Percentiles rank a stretch among this genome's conserved stretches.
Conservation (phyloP, 2,888 invertebrate species). For the Troides helena region DNA sequence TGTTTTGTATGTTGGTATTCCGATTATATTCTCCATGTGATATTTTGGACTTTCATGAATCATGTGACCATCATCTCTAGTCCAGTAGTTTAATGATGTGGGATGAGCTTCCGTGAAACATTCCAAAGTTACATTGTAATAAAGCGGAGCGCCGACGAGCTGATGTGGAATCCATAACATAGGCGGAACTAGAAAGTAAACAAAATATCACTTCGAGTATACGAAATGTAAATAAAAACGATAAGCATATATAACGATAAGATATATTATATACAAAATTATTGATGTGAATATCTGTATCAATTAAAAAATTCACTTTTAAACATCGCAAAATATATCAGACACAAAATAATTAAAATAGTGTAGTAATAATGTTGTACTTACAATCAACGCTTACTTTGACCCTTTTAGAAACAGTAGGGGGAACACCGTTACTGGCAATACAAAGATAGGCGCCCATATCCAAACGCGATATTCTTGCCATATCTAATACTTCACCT, state of each 20-base stretch:
- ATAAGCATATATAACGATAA: neutral
- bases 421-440: constrained; percentile 93
- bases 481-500: constrained; percentile 90
- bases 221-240: neutral
- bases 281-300: no score
- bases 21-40: constrained; percentile 86
- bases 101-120: constrained; percentile 96
- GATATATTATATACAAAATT: no score
- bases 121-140: constrained; percentile 91
- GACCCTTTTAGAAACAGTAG: constrained; percentile 93
- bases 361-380: constrained; percentile 62
- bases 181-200: constrained; percentile 86
- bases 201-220: neutral
- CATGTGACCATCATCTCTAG: constrained; percentile 92
- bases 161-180: constrained; percentile 96
- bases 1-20: constrained; percentile 88
- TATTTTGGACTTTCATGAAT: constrained; percentile 92
- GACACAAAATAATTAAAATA: no score
- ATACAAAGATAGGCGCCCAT: constrained; percentile 97
- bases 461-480: constrained; percentile 90
- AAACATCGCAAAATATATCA: neutral
- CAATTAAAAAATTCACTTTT: no score
- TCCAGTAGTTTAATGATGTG: constrained; percentile 94
- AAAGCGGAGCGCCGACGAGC: constrained; percentile 90
- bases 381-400: constrained; percentile 97